A percentile compares a stretch with the other conserved stretches of the same genome.
These are phyloP conservation scores for Sphecodes monilicornis DNA, from an alignment of 2,888 invertebrate species.

Conservation along the genomic window DNA sequence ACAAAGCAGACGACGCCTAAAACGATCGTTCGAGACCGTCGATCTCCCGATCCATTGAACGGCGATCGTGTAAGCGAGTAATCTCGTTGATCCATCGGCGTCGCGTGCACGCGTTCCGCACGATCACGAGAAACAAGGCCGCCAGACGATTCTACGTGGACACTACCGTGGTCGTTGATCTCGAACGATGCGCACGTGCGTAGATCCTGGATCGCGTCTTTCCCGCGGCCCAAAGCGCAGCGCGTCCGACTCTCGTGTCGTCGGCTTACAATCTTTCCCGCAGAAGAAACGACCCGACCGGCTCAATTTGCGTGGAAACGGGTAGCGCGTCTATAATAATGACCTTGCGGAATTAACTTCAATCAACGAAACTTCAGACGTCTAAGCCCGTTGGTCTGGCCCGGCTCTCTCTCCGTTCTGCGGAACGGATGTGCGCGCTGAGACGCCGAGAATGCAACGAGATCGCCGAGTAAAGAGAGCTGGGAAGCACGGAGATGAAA, in stretches of 20 bases:
- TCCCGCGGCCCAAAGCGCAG: background rate
- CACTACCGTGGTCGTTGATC: conserved; percentile 45
- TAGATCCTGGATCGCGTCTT: background rate
- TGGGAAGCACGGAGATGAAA: conserved; percentile 16
- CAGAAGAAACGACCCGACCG: conserved; percentile 42
- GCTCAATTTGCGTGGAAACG: conserved; percentile 60
- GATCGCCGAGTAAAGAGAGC: conserved; percentile 13
- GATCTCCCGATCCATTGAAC: conserved; percentile 1
- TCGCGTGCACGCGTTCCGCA: background rate
- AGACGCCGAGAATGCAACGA: conserved; percentile 27
- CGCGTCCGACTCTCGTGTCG: background rate
- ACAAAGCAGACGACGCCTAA: conserved; percentile 6
- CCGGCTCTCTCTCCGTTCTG: conserved; percentile 22
- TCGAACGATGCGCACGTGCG: conserved; percentile 32
- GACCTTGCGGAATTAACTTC: conserved; percentile 79
- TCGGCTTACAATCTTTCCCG: conserved; percentile 31
- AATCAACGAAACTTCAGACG: conserved; percentile 75
- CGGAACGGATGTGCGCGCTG: conserved; percentile 46
- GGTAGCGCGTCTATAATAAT: conserved; percentile 66
- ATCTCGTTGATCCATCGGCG: conserved; percentile 4
- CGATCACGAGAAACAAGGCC: conserved; percentile 30
- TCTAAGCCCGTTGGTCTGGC: conserved; percentile 56
- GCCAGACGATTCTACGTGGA: conserved; percentile 29
- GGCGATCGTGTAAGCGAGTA: background rate
- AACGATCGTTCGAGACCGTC: conserved; percentile 2